Evolutionary conservation across 1,140 invertebrate species (phyloP), one percentile per base, ranked within the genome.

Genomic region (Caerostris extrusa): DNA sequence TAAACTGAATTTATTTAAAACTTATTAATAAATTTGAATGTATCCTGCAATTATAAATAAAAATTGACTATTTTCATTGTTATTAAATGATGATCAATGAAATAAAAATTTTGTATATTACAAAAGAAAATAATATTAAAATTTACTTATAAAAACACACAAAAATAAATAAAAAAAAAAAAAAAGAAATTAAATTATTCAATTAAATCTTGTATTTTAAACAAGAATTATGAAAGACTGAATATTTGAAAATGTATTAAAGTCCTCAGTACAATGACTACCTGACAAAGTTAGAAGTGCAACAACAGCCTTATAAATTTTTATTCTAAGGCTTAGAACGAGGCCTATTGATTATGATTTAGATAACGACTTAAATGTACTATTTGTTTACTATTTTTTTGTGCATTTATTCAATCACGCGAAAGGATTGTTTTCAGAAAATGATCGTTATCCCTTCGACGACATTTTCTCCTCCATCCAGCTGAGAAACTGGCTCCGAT

Each of bases 401-500:
- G 8, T 34, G 6, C 10, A 5, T 19, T 85, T 5, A 14, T 53
- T 5, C 19, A 14, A 17, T 93, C 92, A 93, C 17, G 92, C 92
- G 53, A 93, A 93, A 7, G 92, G 92, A 56, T 93, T 93, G n/a
- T 93, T 93, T 34, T 93, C 92, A 6, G 92, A 87, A 7, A 57
- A 10, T 17, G 53, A 82, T 93, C 58, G 53, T 82, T 91, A 14
- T 89, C 64, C 10, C 85, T 58, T 17, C 91, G 19, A 8, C 85
- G 64, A 12, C 92, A 88, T 67, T 64, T 93, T 7, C 56, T 88
- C 7, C 34, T 93, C 92, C 92, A 93, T n/a, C 92, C 92, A 5
- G 94, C 94, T 0, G 97, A 95, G 96, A 97, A 96, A 5, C 92
- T 53, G 5, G 92, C 82, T 17, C 85, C 92, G 14, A 93, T 93